Base-by-base conservation (phyloP, 2,888 invertebrate genomes). In the Tetranychus truncatus region DNA sequence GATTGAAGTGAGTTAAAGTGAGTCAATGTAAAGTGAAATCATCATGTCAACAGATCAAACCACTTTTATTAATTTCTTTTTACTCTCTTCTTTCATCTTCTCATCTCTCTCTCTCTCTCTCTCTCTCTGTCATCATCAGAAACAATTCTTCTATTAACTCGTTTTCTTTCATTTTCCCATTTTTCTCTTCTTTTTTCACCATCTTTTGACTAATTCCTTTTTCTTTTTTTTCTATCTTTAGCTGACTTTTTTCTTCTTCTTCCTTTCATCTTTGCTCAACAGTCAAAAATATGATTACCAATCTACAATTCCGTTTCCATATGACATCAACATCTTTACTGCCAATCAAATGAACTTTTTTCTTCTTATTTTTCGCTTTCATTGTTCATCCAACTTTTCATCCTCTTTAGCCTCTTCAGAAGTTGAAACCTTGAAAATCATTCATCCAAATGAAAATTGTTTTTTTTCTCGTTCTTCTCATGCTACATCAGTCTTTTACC, bases 51-150 rank as follows among this genome's bases (percentile, higher is more conserved):
- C 11, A 69, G 34, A 69, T 24, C 11, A 18, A 24, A 69, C 34
- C 34, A 24, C 69, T 9, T 69, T 11, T 69, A 24, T 24, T 69
- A 21, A 24, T 24, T 69, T 24, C 69, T 69, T 69, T 69, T 69
- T 21, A 11, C 8, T 69, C 34, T 21, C n/a, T 69, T 69, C 72
- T 34, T 45, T 11, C 34, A 20, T 69, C 69, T 20, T 24, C 34
- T 11, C 20, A 18, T 69, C 9, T 69, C 69, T 69, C 69, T n/a
- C 21, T 69, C 69, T 69, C 69, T n/a, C 21, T 69, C 69, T 69
- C 69, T 67, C 69, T 18, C 69, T 69, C 69, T 69, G 34, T 34
- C 34, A 34, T 34, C 34, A 34, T 34, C 34, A 34, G 34, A 34
- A 34, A 34, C 34, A 34, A 34, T 34, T 34, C 34, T 34, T 34